Conservation (phyloP, 2,797 vertebrate species). For the Myotis pilosus region DNA sequence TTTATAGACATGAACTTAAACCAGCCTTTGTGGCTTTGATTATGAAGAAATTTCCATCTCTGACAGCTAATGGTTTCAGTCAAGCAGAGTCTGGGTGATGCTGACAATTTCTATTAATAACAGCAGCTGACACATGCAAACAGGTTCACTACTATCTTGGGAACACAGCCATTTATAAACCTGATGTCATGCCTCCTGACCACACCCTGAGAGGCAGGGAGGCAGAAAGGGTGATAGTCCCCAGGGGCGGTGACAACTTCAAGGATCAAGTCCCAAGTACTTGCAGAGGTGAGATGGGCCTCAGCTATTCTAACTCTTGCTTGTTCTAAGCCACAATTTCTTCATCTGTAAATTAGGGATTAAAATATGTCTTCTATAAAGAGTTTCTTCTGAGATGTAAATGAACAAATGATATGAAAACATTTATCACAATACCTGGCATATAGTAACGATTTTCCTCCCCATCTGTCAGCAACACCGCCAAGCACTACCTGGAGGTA, state of each 20-base stretch:
- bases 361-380: background rate
- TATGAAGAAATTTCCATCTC: background rate
- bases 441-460: background rate
- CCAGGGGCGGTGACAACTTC: background rate
- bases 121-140: constrained; percentile 28
- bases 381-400: background rate
- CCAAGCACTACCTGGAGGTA: background rate
- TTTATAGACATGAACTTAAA: background rate
- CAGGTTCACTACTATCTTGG: constrained; percentile 3
- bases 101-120: constrained; percentile 54
- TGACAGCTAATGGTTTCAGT: constrained; percentile 22
- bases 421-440: background rate
- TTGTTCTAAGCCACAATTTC: background rate
- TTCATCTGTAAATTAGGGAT: background rate
- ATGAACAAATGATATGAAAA: background rate
- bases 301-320: background rate
- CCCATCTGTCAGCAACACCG: background rate
- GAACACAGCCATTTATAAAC: constrained; percentile 35
- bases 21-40: background rate
- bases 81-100: background rate
- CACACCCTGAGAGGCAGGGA: background rate
- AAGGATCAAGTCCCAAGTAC: background rate
- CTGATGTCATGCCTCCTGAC: constrained; percentile 40
- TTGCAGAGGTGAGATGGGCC: background rate
- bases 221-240: background rate